Evolutionary conservation across 2,888 invertebrate species (phyloP), one percentile per base, ranked within the genome.

Genomic region (Melipona bicolor): DNA sequence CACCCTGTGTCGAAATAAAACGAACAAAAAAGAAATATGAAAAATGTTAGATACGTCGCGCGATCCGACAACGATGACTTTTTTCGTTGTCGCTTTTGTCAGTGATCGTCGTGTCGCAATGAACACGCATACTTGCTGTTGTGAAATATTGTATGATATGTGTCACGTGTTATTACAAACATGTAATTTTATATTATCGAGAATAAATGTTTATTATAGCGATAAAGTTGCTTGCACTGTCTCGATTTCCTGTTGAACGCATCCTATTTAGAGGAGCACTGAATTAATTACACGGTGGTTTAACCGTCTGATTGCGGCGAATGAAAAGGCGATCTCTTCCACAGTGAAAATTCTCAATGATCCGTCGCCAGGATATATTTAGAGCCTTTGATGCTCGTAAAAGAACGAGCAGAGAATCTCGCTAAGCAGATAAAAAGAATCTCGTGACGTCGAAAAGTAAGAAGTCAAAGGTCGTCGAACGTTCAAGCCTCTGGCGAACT

Each of bases 81-180:
- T 24, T 21, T 24, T 59, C 61, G 2, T 50, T 21, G 32, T 49
- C 49, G 13, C 43, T 17, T 43, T 67, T 59, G 50, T 77, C 61
- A 67, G 64, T 52, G n/a, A 71, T 49, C 71, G 68, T 64, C 74
- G 67, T 64, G 32, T 82, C 83, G 77, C 65, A 61, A 85, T 69
- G 71, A 56, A 52, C 70, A 84, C 77, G 82, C 82, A 81, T 75
- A 68, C 49, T 82, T 87, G 85, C 85, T 83, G 87, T 88, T 94
- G 94, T 94, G 91, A 93, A 92, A 94, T 93, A 94, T 93, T 94
- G 94, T 94, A 94, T 91, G 89, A 93, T 93, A 94, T 87, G 89
- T 90, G 90, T 92, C 92, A 90, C 91, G 92, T 91, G 91, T 90
- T 92, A 93, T 91, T 89, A 88, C 90, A 91, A 75, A 88, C 88